Evolutionary conservation across 2,797 vertebrate species (phyloP).

Genomic region (Thunnus albacares): DNA sequence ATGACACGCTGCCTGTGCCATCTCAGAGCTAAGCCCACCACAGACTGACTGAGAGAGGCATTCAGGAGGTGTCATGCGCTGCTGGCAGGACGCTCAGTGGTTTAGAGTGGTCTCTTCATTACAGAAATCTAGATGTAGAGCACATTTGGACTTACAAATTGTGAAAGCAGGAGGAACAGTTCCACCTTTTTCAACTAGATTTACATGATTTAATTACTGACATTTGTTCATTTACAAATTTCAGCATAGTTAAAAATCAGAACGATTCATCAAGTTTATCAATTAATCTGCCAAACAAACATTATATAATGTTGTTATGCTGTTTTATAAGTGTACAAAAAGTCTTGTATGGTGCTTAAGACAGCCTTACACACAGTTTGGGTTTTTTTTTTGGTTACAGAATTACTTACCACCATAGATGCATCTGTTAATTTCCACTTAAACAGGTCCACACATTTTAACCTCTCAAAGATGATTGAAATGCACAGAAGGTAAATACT

Average conservation of each 20-base stretch:
- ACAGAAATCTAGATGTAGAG: slow-evolving; percentile 22
- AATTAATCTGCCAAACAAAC: background rate
- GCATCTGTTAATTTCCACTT: slow-evolving; percentile 36
- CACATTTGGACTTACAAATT: slow-evolving; percentile 30
- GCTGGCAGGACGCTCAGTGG: slow-evolving; percentile 24
- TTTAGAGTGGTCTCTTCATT: slow-evolving; percentile 34
- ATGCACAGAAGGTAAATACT: slow-evolving; percentile 41
- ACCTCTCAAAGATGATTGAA: slow-evolving; percentile 26
- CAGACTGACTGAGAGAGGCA: slow-evolving; percentile 48
- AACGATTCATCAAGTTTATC: background rate
- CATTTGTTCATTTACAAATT: too few species aligned
- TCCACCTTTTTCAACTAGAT: slow-evolving; percentile 26
- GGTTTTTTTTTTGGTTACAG: background rate
- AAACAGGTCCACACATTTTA: slow-evolving; percentile 20
- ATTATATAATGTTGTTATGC: background rate
- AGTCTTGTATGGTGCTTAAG: background rate
- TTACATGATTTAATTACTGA: slow-evolving; percentile 6
- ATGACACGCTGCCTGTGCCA: slow-evolving; percentile 65
- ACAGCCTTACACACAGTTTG: background rate
- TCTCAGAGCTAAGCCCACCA: slow-evolving; percentile 55
- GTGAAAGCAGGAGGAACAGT: slow-evolving; percentile 30
- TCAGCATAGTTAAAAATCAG: background rate
- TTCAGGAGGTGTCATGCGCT: slow-evolving; percentile 50
- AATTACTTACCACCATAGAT: slow-evolving; percentile 3
- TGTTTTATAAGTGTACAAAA: background rate